Evolutionary conservation across 1,140 invertebrate genomes (phyloP), one percentile per base, ranked within the genome.

Genomic region (Bombus superbus): DNA sequence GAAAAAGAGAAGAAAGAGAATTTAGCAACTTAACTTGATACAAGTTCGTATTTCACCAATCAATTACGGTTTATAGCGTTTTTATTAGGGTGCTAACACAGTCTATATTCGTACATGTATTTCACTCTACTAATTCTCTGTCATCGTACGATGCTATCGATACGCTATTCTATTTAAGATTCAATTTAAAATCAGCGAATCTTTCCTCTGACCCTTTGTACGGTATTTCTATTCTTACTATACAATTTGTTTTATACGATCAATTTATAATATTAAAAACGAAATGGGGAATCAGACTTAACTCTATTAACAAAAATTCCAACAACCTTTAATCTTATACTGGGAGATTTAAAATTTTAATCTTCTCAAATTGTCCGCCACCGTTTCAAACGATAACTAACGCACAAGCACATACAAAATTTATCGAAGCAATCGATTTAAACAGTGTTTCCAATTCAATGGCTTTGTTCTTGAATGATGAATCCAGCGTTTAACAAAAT

Each of bases 41-140:
- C 38, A 62, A 40, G 13, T n/a, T 57, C 35, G 9, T 77, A 40
- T n/a, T 62, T 77, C 35, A 57, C 75, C 57, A 32, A 78, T 78
- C 75, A 78, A 78, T 78, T 78, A 78, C 40, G 4, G 10, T 44
- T 78, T 78, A 78, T 78, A 78, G n/a, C 38, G 15, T 64, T 78
- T 78, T 78, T 78, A 78, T 78, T 78, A 18, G 38, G n/a, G 35
- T 40, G 57, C 35, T 77, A 77, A 62, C 57, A 25, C 35, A 59
- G 35, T 76, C 47, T 44, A 59, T 59, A 76, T 38, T 76, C 74
- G 25, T n/a, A 59, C 47, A 13, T 53, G 35, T 28, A 44, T 13
- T n/a, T 18, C 32, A 22, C 57, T 40, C 25, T 22, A 77, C 28
- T 40, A 40, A 62, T 40, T 77, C 53, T 42, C 75, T 59, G 38